phyloP scores from a whole-genome alignment of 2,797 vertebrate species.

The Hephaestus fuliginosus region DNA sequence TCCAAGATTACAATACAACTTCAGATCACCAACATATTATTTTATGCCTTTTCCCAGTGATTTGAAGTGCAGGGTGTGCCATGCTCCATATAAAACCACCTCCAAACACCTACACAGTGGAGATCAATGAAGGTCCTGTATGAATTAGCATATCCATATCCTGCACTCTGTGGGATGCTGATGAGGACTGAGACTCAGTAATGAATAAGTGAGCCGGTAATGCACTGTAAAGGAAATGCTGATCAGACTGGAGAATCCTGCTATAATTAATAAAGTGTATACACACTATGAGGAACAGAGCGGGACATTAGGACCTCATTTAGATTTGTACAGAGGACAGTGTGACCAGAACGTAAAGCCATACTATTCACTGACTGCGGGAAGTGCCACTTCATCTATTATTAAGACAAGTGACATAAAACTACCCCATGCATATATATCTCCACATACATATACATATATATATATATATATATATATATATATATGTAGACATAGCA shows the following conservation, averaged over 20 bases:
- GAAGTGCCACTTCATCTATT: not conserved
- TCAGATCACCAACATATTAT: conserved; percentile 7
- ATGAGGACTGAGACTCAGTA: conserved; percentile 24
- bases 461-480: no score
- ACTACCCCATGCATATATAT: no score
- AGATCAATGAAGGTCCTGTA: not conserved
- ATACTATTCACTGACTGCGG: not conserved
- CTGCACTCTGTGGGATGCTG: conserved; percentile 15
- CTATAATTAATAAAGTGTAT: not conserved
- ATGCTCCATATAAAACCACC: not conserved
- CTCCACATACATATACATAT: no score
- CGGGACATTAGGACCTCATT: not conserved
- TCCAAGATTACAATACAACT: conserved; percentile 12
- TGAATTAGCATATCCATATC: conserved; percentile 7
- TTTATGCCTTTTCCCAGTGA: not conserved
- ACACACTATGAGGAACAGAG: not conserved
- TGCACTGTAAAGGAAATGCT: conserved; percentile 1
- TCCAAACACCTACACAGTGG: not conserved
- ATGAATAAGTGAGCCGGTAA: conserved; percentile 15
- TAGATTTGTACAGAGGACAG: not conserved
- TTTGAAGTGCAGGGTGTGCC: conserved; percentile 7
- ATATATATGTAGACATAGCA: no score
- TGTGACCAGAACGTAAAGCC: not conserved
- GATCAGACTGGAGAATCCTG: not conserved
- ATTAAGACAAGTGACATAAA: no score